These are phyloP conservation scores for Trematocara nigrifrons DNA, from an alignment of 2,113 vertebrate species.

Conservation along the genomic window DNA sequence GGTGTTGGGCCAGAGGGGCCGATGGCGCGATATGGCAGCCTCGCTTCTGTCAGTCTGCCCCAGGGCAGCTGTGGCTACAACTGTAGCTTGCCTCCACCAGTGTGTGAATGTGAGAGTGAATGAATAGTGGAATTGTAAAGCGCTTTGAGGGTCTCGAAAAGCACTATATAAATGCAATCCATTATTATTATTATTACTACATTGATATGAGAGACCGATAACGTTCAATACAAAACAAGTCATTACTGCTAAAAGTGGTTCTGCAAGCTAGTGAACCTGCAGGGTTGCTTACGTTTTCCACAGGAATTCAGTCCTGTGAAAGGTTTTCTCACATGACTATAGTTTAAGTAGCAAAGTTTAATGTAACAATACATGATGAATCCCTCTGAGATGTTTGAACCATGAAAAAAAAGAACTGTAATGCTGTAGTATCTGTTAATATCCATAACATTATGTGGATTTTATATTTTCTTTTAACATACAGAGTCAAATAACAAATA, in stretches of 20 bases:
- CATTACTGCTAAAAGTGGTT: background rate
- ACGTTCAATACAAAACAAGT: background rate
- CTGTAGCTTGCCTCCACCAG: background rate
- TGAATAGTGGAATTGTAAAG: background rate
- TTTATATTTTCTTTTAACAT: background rate
- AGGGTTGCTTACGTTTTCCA: background rate
- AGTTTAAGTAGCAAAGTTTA: background rate
- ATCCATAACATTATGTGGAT: background rate
- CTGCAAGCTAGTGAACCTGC: background rate
- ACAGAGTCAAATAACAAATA: background rate
- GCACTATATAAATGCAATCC: background rate
- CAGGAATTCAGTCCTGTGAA: background rate
- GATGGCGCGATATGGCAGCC: too few species aligned
- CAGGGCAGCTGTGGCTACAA: background rate
- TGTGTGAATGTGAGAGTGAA: background rate
- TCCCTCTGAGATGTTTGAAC: background rate
- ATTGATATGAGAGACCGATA: background rate
- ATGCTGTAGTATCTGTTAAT: background rate
- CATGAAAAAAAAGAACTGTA: background rate
- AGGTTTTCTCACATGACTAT: background rate
- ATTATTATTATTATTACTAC: background rate
- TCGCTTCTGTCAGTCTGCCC: background rate
- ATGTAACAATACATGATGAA: background rate
- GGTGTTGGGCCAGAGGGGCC: too few species aligned
- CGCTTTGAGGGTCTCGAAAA: background rate